phyloP scores from a whole-genome alignment of 1,140 invertebrate species.

The Tyrophagus putrescentiae region DNA sequence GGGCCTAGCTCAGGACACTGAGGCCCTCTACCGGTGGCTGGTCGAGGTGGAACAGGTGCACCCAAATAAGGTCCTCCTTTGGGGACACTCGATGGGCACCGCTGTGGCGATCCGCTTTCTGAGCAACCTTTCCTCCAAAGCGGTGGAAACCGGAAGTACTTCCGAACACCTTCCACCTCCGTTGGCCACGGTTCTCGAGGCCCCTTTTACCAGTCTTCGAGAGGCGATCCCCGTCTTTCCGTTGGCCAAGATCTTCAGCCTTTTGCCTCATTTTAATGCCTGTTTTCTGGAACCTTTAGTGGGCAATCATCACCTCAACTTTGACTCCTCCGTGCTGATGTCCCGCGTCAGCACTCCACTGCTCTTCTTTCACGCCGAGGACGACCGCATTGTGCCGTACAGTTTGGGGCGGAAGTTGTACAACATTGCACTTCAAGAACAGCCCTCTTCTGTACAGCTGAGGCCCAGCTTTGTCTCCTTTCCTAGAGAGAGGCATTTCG shows the following conservation, averaged over 20 bases:
- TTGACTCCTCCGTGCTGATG: constrained; percentile 24
- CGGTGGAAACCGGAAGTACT: constrained; percentile 30
- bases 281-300: constrained; percentile 52
- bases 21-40: constrained; percentile 62
- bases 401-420: constrained; percentile 52
- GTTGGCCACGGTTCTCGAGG: constrained; percentile 58
- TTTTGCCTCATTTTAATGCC: constrained; percentile 54
- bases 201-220: constrained; percentile 69
- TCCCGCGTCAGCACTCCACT: constrained; percentile 50
- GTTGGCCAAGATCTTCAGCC: constrained; percentile 42
- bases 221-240: constrained; percentile 69
- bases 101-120: constrained; percentile 25
- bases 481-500: too few relatives aligned
- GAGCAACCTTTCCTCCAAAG: constrained; percentile 26
- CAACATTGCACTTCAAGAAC: too few relatives aligned
- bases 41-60: constrained; percentile 29
- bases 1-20: constrained; percentile 64
- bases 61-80: background rate
- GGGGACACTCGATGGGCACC: constrained; percentile 28
- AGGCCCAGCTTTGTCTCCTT: too few relatives aligned
- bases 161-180: constrained; percentile 24
- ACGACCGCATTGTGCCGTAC: constrained; percentile 66
- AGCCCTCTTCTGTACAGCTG: too few relatives aligned
- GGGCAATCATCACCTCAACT: constrained; percentile 36
- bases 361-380: constrained; percentile 72